These are phyloP conservation scores for Plagiodera versicolora DNA, from an alignment of 2,888 invertebrate species.

Conservation along the genomic window DNA sequence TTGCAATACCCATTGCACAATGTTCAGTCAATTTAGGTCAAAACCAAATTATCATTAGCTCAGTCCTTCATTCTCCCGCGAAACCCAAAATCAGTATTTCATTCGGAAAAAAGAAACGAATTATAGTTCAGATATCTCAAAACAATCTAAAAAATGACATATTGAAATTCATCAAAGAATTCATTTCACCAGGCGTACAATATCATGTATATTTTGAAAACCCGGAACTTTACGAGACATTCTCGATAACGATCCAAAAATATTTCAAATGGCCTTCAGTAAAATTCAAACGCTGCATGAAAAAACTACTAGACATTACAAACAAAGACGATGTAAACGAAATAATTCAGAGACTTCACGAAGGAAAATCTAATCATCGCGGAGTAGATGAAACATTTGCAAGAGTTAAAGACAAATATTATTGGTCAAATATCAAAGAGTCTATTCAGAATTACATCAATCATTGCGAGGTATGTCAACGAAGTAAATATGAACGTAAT, in stretches of 20 bases:
- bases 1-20: conserved; percentile 18
- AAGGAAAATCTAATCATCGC: conserved; percentile 27
- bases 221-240: conserved; percentile 15
- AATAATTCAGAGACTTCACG: conserved; percentile 22
- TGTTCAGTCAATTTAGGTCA: conserved; percentile 24
- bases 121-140: too few relatives aligned
- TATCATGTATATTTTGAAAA: conserved; percentile 24
- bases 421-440: conserved; percentile 22
- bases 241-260: conserved; percentile 14
- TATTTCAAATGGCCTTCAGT: conserved; percentile 19
- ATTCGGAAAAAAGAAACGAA: too few relatives aligned
- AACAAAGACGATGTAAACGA: conserved; percentile 13
- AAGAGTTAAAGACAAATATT: too few relatives aligned
- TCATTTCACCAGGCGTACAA: conserved; percentile 12
- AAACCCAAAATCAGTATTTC: too few relatives aligned
- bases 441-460: not conserved
- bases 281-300: conserved; percentile 10
- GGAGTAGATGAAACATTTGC: too few relatives aligned
- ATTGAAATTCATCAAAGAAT: conserved; percentile 21
- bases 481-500: too few relatives aligned
- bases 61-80: conserved; percentile 20
- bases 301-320: conserved; percentile 19
- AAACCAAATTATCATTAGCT: conserved; percentile 25
- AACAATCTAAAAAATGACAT: conserved; percentile 18
- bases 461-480: not conserved